Percentiles rank a stretch among this genome's conserved stretches.
Conservation (phyloP, 2,113 vertebrate species). For the Oryzias melastigma region DNA sequence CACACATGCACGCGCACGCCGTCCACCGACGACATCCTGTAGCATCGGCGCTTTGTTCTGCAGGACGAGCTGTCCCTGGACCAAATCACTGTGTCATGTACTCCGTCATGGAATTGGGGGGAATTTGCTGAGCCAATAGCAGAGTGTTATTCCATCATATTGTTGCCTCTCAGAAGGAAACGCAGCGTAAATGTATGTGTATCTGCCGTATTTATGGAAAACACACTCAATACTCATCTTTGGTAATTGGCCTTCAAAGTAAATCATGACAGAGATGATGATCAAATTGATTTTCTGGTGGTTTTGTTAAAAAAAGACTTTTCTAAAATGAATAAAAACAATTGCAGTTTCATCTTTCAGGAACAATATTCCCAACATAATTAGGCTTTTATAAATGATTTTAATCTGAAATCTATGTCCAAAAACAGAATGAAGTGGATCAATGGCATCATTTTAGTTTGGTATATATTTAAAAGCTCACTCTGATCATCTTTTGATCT, state of each 20-base stretch:
- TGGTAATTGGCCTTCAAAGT: background rate
- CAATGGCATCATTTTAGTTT: background rate
- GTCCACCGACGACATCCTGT: background rate
- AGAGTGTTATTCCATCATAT: background rate
- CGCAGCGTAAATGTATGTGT: background rate
- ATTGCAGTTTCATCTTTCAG: no score
- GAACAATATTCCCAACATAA: background rate
- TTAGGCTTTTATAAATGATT: background rate
- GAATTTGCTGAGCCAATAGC: no score
- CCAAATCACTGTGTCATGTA: no score
- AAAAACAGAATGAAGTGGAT: background rate
- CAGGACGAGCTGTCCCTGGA: background rate
- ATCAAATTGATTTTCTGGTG: no score
- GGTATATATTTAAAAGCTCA: no score
- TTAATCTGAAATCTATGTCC: background rate
- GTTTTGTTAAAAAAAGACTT: no score
- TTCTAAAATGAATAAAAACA: no score
- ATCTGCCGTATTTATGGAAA: background rate
- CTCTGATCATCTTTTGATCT: no score
- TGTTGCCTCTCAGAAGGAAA: background rate
- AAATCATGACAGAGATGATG: background rate
- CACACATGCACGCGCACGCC: conserved; percentile 3
- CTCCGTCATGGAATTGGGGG: no score
- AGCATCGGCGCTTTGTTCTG: conserved; percentile 9
- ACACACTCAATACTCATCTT: background rate